A percentile compares a stretch with the other conserved stretches of the same genome.
Evolutionary conservation across 2,888 invertebrate genomes (phyloP).

Genomic region (Tenthredo livida): DNA sequence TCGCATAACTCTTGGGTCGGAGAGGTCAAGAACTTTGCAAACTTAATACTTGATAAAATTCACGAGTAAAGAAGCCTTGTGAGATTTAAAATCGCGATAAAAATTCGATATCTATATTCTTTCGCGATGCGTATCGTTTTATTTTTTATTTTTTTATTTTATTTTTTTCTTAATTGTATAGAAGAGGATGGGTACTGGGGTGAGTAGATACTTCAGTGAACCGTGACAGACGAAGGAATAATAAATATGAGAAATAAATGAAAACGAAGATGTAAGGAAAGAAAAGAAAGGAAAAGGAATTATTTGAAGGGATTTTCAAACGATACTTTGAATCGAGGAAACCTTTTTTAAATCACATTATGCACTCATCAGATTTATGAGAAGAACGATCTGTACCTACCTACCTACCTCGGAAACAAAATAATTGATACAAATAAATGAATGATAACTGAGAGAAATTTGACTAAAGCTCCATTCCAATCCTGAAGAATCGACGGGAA

Average conservation of each 20-base stretch:
- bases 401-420: neutral
- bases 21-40: neutral
- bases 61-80: neutral
- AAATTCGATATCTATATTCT: neutral
- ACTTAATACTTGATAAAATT: neutral
- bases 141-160: neutral
- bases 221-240: neutral
- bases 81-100: neutral
- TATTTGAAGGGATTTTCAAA: neutral
- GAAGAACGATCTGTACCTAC: no score
- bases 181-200: neutral
- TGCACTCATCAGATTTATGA: neutral
- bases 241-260: neutral
- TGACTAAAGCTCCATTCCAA: neutral
- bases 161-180: neutral
- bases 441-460: neutral
- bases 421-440: neutral
- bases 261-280: neutral
- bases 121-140: neutral
- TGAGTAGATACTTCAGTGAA: neutral
- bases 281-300: neutral
- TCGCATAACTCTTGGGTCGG: neutral
- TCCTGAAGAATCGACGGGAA: neutral
- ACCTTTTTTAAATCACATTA: neutral
- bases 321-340: neutral